These are phyloP conservation scores for Drosophila lacertosa DNA, from an alignment of 1,140 invertebrate species.

Conservation along the genomic window DNA sequence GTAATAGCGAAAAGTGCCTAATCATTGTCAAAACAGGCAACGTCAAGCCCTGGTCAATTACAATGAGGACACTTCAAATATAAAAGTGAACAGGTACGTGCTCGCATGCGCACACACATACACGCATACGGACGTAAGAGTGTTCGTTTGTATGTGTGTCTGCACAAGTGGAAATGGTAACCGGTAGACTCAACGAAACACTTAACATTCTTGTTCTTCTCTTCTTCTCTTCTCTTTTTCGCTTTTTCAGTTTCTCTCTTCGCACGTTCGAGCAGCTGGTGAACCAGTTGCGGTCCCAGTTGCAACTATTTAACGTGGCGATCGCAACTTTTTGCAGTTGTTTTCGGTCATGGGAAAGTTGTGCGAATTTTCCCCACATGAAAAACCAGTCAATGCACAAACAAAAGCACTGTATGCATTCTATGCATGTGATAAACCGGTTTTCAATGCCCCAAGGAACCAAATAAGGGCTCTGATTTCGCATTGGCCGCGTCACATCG, in stretches of 20 bases:
- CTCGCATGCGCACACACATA: not conserved
- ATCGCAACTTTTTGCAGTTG: not conserved
- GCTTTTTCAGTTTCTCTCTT: no score
- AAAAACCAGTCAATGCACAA: not conserved
- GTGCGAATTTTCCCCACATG: not conserved
- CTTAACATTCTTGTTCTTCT: not conserved
- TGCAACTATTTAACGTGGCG: conserved; percentile 1
- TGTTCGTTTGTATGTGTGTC: not conserved
- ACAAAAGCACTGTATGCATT: not conserved
- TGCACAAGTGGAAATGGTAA: conserved; percentile 9
- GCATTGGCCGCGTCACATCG: conserved; percentile 10
- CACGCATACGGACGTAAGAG: not conserved
- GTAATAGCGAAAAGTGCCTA: not conserved
- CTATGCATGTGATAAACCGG: conserved; percentile 10
- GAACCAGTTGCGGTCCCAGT: not conserved
- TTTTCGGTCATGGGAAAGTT: conserved; percentile 3
- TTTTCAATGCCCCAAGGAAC: conserved; percentile 17
- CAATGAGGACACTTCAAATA: conserved; percentile 16
- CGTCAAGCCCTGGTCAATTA: conserved; percentile 5
- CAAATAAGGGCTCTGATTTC: conserved; percentile 29
- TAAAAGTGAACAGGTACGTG: conserved; percentile 8
- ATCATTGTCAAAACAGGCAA: not conserved
- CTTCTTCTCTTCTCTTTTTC: not conserved
- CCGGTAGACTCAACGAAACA: conserved; percentile 17
- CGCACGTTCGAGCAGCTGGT: not conserved